phyloP scores from a whole-genome alignment of 2,888 invertebrate genomes.

The Neria commutata region DNA sequence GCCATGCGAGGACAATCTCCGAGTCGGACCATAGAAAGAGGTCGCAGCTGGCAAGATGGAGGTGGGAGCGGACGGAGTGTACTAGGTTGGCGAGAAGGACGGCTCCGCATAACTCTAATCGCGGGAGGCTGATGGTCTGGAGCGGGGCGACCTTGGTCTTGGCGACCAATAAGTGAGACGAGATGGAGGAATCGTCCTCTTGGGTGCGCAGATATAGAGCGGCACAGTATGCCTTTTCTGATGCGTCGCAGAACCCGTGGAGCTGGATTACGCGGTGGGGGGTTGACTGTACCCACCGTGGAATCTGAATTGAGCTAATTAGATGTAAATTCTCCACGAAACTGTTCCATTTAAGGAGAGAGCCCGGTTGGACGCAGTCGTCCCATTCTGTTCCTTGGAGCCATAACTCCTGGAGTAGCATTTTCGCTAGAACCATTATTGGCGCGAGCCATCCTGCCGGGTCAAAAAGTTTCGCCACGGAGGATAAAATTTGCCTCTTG shows the following conservation, averaged over 20 bases:
- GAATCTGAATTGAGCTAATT: conserved; percentile 10
- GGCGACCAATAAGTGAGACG: conserved; percentile 12
- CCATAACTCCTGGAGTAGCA: no score
- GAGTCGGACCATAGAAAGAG: conserved; percentile 15
- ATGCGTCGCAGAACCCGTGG: conserved; percentile 28
- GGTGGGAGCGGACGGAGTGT: not conserved
- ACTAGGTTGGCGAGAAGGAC: conserved; percentile 24
- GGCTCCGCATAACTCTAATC: conserved; percentile 26
- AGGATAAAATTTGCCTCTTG: not conserved
- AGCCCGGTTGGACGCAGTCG: no score
- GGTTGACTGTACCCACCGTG: conserved; percentile 17
- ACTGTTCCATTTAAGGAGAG: no score
- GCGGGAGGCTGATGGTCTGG: conserved; percentile 20
- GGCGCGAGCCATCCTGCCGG: conserved; percentile 3
- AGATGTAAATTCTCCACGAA: conserved; percentile 1
- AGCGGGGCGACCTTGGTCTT: conserved; percentile 30
- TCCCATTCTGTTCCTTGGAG: not conserved
- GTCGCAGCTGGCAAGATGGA: not conserved
- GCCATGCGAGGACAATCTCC: conserved; percentile 13
- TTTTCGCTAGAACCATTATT: conserved; percentile 1
- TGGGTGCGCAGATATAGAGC: conserved; percentile 14
- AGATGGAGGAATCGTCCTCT: not conserved
- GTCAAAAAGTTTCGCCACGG: not conserved
- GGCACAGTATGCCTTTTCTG: conserved; percentile 15
- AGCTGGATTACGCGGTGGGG: conserved; percentile 8